These are phyloP conservation scores for Nasonia oneida DNA, from an alignment of 2,888 invertebrate genomes.

Conservation along the genomic window DNA sequence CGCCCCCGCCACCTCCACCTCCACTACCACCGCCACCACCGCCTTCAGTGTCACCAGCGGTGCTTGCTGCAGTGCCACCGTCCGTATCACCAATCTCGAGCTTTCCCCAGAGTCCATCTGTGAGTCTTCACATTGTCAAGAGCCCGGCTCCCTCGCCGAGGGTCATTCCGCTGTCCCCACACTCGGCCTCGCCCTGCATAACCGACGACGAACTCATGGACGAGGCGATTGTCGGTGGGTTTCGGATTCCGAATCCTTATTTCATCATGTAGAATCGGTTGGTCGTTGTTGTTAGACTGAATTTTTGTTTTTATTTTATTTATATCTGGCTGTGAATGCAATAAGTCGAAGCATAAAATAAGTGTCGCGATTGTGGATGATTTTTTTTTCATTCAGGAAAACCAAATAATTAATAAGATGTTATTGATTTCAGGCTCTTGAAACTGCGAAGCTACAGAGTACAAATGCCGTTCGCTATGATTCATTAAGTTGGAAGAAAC, in stretches of 20 bases:
- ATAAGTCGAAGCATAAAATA: background rate
- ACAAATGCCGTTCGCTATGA: slow-evolving; percentile 35
- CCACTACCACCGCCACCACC: slow-evolving; percentile 60
- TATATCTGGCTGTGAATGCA: background rate
- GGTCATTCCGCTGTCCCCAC: slow-evolving; percentile 84
- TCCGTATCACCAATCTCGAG: slow-evolving; percentile 62
- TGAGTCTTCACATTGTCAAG: slow-evolving; percentile 88
- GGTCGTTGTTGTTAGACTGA: background rate
- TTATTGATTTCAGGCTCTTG: slow-evolving; percentile 57
- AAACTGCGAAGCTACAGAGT: slow-evolving; percentile 44
- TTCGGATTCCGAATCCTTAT: slow-evolving; percentile 2
- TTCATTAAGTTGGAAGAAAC: slow-evolving; percentile 24
- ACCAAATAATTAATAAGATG: background rate
- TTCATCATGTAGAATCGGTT: background rate
- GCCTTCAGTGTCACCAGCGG: slow-evolving; percentile 7
- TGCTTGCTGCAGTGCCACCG: slow-evolving; percentile 51
- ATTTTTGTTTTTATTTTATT: slow-evolving; percentile 22
- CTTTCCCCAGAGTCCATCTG: slow-evolving; percentile 84
- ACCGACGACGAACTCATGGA: slow-evolving; percentile 96
- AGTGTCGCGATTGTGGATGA: background rate
- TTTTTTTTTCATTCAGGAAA: background rate
- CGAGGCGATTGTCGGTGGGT: slow-evolving; percentile 88
- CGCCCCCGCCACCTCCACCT: slow-evolving; percentile 73
- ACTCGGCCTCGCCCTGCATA: slow-evolving; percentile 88
- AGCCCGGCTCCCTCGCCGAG: slow-evolving; percentile 88